Evolutionary conservation across 2,888 invertebrate species (phyloP).

Genomic region (Stenoptilia bipunctidactyla): DNA sequence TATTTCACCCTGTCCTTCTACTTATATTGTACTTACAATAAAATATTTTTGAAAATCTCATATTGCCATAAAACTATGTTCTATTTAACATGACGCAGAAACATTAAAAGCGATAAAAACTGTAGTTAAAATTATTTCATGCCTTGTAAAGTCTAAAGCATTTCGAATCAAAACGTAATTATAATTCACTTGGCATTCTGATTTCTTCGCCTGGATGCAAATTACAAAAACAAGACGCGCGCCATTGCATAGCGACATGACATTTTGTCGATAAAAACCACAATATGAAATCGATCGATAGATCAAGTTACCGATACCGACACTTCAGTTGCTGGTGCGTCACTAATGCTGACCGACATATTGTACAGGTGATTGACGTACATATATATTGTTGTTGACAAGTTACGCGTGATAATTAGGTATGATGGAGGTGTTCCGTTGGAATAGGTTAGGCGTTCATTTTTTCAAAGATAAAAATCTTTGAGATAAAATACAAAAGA

Average conservation of each 20-base stretch:
- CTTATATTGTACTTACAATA: too few relatives aligned
- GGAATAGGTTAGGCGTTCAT: too few relatives aligned
- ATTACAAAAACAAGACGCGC: slow-evolving; percentile 8
- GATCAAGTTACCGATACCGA: slow-evolving; percentile 31
- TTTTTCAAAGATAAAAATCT: too few relatives aligned
- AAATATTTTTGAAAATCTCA: too few relatives aligned
- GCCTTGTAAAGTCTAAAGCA: too few relatives aligned
- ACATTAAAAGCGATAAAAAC: too few relatives aligned
- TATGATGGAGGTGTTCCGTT: slow-evolving; percentile 15
- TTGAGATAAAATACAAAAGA: neutral
- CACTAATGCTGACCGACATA: slow-evolving; percentile 50
- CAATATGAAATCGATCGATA: slow-evolving; percentile 29
- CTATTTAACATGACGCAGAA: too few relatives aligned
- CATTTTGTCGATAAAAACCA: slow-evolving; percentile 48
- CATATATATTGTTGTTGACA: slow-evolving; percentile 36
- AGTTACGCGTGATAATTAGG: slow-evolving; percentile 40
- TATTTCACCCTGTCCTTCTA: too few relatives aligned
- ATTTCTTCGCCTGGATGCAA: neutral
- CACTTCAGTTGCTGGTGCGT: slow-evolving; percentile 33
- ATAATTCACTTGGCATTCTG: too few relatives aligned
- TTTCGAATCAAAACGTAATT: too few relatives aligned
- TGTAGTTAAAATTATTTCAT: too few relatives aligned
- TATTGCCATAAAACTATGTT: too few relatives aligned
- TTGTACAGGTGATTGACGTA: slow-evolving; percentile 55
- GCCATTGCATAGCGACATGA: slow-evolving; percentile 23